These are phyloP conservation scores for Lasioglossum malachurum DNA, from an alignment of 2,888 invertebrate species.

Conservation along the genomic window DNA sequence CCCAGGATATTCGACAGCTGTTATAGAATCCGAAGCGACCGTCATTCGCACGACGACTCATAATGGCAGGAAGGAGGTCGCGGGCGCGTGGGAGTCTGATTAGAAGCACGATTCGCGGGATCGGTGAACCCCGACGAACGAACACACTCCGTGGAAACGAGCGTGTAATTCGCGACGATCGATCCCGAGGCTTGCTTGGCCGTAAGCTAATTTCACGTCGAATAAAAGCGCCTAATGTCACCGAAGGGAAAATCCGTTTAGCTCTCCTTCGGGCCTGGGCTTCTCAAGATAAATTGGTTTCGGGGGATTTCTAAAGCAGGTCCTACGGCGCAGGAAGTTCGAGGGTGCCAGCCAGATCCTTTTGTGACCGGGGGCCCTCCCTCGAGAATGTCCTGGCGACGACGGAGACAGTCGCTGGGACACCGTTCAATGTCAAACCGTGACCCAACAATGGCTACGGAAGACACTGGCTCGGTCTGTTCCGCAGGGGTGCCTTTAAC, in stretches of 20 bases:
- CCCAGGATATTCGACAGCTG: constrained; percentile 9
- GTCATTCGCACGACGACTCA: constrained; percentile 56
- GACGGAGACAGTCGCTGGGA: constrained; percentile 57
- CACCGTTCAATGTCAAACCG: constrained; percentile 75
- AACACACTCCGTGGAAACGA: constrained; percentile 10
- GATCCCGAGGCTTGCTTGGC: constrained; percentile 51
- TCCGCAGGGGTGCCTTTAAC: constrained; percentile 57
- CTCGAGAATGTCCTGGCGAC: constrained; percentile 57
- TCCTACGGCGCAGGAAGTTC: constrained; percentile 72
- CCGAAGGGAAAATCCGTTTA: constrained; percentile 80
- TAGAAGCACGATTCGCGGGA: constrained; percentile 12
- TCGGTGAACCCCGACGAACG: constrained; percentile 1
- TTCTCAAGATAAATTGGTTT: constrained; percentile 82
- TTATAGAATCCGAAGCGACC: neutral
- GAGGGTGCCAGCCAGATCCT: constrained; percentile 69
- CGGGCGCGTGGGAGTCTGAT: constrained; percentile 33
- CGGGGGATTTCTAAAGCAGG: constrained; percentile 80
- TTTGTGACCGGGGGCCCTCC: constrained; percentile 66
- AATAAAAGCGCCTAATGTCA: constrained; percentile 78
- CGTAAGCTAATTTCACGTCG: constrained; percentile 79
- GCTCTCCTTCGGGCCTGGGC: constrained; percentile 65
- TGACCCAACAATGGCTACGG: constrained; percentile 74
- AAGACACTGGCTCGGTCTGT: constrained; percentile 49
- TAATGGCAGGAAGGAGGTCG: constrained; percentile 34
- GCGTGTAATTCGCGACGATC: constrained; percentile 61